Conservation (phyloP, 1,140 invertebrate species). For the Diachasma alloeum region DNA sequence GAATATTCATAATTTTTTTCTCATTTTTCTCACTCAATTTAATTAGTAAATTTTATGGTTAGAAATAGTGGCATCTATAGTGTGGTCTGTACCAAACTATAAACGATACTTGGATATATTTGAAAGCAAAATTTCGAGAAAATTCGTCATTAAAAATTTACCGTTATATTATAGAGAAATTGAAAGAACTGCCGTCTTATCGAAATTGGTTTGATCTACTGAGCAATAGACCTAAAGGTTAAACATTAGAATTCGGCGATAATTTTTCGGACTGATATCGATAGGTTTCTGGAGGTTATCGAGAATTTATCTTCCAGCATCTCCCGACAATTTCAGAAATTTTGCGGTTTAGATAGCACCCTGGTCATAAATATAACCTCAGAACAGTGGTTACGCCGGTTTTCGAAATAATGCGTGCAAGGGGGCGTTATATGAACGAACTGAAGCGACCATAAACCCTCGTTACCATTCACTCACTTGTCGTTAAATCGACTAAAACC, state of each 20-base stretch:
- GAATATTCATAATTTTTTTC: too few relatives aligned
- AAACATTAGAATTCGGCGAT: background rate
- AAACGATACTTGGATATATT: too few relatives aligned
- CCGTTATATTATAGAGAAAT: too few relatives aligned
- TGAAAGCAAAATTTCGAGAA: too few relatives aligned
- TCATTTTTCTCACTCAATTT: too few relatives aligned
- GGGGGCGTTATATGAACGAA: background rate
- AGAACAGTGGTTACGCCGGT: background rate
- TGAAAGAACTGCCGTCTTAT: too few relatives aligned
- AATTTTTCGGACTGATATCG: background rate
- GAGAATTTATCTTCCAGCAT: background rate
- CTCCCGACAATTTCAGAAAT: constrained; percentile 8
- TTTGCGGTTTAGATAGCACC: constrained; percentile 15
- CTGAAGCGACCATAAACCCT: constrained; percentile 52
- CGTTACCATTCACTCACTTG: constrained; percentile 59
- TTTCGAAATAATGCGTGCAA: constrained; percentile 13
- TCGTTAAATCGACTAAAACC: constrained; percentile 57
- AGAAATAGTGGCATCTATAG: too few relatives aligned
- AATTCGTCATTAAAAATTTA: too few relatives aligned
- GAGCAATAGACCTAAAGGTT: too few relatives aligned
- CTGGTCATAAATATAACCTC: constrained; percentile 22
- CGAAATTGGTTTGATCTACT: too few relatives aligned
- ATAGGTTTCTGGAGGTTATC: background rate
- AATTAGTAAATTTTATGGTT: too few relatives aligned
- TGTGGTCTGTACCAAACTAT: too few relatives aligned